These are phyloP conservation scores for human DNA, from an alignment of 2,113 vertebrate species.

Conservation along the genomic window DNA sequence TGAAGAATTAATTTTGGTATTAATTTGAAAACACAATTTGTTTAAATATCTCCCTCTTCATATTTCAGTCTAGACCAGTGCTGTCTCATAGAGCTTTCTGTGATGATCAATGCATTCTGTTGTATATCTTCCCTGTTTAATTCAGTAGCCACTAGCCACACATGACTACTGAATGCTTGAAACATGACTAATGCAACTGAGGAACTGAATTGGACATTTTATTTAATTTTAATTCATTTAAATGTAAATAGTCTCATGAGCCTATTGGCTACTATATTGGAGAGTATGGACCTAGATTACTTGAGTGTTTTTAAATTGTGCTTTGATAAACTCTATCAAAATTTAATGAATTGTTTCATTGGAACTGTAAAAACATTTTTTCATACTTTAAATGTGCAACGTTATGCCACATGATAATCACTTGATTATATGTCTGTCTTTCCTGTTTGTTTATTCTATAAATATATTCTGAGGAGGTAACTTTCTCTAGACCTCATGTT, in stretches of 20 bases:
- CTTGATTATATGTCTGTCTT: neutral
- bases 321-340: neutral
- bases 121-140: neutral
- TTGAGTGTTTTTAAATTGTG: neutral
- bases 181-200: neutral
- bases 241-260: neutral
- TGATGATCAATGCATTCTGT: neutral
- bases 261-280: neutral
- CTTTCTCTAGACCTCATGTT: neutral
- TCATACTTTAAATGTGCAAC: neutral
- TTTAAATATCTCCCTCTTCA: neutral
- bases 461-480: neutral
- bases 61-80: neutral
- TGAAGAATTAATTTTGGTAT: constrained; percentile 2
- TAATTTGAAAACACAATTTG: neutral
- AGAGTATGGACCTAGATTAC: neutral
- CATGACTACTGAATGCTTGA: neutral
- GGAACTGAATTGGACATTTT: neutral
- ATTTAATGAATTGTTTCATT: neutral
- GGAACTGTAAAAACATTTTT: neutral
- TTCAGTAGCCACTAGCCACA: neutral
- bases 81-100: neutral
- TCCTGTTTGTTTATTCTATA: neutral
- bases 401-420: neutral
- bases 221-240: neutral